Conservation (phyloP, 2,113 vertebrate species). For the Pterocles gutturalis region DNA sequence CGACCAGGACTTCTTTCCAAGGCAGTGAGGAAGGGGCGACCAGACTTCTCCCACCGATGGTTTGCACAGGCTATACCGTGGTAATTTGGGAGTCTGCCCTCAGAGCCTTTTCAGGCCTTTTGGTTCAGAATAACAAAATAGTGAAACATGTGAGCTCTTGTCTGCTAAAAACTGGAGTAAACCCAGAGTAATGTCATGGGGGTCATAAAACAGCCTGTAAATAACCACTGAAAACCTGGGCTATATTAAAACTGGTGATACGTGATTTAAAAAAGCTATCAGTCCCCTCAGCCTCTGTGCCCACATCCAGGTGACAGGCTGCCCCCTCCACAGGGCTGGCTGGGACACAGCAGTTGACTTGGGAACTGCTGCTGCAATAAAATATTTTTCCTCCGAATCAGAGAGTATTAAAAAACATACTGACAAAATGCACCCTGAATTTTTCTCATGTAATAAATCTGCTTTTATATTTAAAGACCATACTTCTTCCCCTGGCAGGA, state of each 20-base stretch:
- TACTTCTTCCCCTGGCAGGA: not conserved
- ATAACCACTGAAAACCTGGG: not conserved
- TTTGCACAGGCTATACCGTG: fast-evolving
- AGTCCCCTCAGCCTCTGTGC: not conserved
- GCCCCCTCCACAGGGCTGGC: not conserved
- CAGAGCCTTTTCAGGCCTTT: not conserved
- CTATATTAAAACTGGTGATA: not conserved
- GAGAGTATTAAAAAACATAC: constrained; percentile 32
- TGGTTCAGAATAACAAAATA: not conserved
- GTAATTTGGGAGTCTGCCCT: not conserved
- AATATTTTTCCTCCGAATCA: not conserved
- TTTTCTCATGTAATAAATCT: constrained; percentile 38
- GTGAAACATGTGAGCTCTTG: not conserved
- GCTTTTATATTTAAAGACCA: not conserved
- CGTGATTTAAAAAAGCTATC: not conserved
- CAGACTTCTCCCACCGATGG: not conserved
- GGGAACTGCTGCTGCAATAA: not conserved
- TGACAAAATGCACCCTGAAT: constrained; percentile 1
- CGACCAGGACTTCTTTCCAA: not conserved
- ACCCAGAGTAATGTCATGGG: not conserved
- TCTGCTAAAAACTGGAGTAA: not conserved
- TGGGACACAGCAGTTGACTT: not conserved
- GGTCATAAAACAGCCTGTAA: constrained; percentile 7
- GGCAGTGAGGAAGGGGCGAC: fast-evolving
- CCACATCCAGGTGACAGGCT: not conserved